phyloP scores from a whole-genome alignment of 2,113 vertebrate species.

The Anarhynchus alexandrinus region DNA sequence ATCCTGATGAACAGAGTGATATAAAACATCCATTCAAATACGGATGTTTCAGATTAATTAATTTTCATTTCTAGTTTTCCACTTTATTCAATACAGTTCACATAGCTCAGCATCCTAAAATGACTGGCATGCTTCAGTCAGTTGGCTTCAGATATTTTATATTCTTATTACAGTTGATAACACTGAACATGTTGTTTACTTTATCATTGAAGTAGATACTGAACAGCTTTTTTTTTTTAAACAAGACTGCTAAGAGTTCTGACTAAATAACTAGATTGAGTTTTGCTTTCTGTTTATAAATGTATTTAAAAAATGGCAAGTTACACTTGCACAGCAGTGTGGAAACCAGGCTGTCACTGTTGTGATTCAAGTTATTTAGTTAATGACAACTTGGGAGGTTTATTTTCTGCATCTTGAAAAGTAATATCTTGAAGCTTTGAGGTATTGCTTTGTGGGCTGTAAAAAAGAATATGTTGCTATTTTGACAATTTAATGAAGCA shows the following conservation, averaged over 20 bases:
- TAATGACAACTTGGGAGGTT: background rate
- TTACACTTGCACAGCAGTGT: background rate
- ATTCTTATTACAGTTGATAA: background rate
- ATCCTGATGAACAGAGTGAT: background rate
- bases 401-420: conserved; percentile 10
- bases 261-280: background rate
- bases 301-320: background rate
- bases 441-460: background rate
- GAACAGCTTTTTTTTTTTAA: background rate
- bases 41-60: background rate
- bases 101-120: background rate
- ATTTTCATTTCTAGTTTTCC: background rate
- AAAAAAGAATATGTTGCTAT: background rate
- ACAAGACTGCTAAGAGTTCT: background rate
- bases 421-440: background rate
- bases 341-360: background rate
- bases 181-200: background rate
- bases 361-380: background rate
- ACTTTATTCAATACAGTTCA: background rate
- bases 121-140: background rate
- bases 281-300: background rate
- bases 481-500: conserved; percentile 13
- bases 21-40: background rate
- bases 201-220: background rate
- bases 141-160: background rate